Evolutionary conservation across 2,888 invertebrate genomes (phyloP).

Genomic region (Myopa testacea): DNA sequence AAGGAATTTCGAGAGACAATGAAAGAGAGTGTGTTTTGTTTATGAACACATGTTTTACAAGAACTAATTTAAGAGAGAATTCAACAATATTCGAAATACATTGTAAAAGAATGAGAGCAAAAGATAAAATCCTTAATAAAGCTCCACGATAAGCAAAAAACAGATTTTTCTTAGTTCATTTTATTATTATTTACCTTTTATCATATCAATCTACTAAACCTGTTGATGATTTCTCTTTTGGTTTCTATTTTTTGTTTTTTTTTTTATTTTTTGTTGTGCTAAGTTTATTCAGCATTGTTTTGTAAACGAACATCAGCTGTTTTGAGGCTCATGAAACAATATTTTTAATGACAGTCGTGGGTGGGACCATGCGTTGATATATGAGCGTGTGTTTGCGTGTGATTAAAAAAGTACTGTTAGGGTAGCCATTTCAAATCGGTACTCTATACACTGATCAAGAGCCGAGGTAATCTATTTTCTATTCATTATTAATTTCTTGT

Average conservation of each 20-base stretch:
- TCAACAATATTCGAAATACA: conserved; percentile 11
- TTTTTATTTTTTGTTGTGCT: neutral
- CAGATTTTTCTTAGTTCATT: neutral
- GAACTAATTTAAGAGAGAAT: conserved; percentile 3
- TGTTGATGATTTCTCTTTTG: neutral
- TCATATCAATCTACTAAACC: neutral
- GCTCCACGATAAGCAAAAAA: neutral
- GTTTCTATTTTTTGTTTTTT: conserved; percentile 6
- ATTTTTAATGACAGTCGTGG: neutral
- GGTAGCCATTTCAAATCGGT: no score
- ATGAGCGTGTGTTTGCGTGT: neutral
- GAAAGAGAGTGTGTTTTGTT: neutral
- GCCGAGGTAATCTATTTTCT: no score
- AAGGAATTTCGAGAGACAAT: conserved; percentile 28
- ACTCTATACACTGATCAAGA: no score
- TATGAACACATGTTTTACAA: neutral
- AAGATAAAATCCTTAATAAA: neutral
- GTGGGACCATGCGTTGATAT: neutral
- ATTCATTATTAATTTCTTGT: neutral
- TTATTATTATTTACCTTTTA: neutral
- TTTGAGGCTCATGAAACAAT: neutral
- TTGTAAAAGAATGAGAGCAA: conserved; percentile 13
- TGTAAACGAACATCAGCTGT: conserved; percentile 42
- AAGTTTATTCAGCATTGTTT: conserved; percentile 32
- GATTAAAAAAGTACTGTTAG: no score